These are phyloP conservation scores for Diaprepes abbreviatus DNA, from an alignment of 2,888 invertebrate species.

Conservation along the genomic window DNA sequence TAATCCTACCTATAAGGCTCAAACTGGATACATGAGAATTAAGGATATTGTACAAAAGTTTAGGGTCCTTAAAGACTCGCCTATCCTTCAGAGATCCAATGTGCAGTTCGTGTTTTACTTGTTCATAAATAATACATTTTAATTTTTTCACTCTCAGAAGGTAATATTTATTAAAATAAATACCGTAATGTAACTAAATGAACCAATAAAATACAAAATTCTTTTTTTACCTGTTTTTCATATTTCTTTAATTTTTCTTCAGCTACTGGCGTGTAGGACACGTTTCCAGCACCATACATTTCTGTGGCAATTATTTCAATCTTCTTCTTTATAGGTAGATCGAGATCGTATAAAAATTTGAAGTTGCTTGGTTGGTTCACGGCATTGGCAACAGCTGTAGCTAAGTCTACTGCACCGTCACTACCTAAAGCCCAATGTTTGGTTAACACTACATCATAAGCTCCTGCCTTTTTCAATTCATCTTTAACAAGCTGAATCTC, in stretches of 20 bases:
- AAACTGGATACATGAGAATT: too few relatives aligned
- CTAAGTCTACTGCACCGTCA: conserved; percentile 86
- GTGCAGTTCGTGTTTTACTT: too few relatives aligned
- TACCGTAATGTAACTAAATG: background rate
- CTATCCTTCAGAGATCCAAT: too few relatives aligned
- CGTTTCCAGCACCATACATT: conserved; percentile 95
- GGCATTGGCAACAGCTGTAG: conserved; percentile 88
- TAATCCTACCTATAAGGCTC: too few relatives aligned
- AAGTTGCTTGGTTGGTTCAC: conserved; percentile 76
- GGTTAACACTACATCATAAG: conserved; percentile 88
- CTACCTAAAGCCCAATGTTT: conserved; percentile 94
- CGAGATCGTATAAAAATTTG: conserved; percentile 79
- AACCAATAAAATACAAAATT: background rate
- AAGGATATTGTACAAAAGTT: too few relatives aligned
- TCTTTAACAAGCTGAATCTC: conserved; percentile 86
- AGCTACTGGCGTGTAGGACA: conserved; percentile 83
- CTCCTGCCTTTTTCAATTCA: conserved; percentile 83
- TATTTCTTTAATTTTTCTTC: conserved; percentile 78
- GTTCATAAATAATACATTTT: too few relatives aligned
- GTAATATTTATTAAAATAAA: too few relatives aligned
- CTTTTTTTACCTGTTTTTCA: conserved; percentile 77
- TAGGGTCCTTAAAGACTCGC: too few relatives aligned
- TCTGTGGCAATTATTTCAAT: conserved; percentile 88
- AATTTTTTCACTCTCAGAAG: too few relatives aligned
- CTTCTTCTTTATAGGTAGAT: conserved; percentile 85